Percentiles rank a stretch among this genome's conserved stretches.
Conservation (phyloP, 2,797 vertebrate genomes). For the Molossus molossus region DNA sequence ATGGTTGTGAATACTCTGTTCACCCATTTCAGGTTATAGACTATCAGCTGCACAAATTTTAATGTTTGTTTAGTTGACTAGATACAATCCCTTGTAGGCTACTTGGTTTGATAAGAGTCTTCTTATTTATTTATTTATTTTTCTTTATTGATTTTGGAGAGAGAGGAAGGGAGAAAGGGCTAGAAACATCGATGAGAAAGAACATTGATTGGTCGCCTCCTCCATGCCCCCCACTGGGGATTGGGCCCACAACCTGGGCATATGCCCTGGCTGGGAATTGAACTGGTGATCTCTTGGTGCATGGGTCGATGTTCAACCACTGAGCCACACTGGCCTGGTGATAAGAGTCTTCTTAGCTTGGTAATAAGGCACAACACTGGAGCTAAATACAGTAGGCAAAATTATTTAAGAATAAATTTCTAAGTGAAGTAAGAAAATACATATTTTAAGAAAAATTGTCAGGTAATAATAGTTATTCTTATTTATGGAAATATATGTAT, state of each 20-base stretch:
- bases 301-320: too few relatives aligned
- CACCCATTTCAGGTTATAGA: background rate
- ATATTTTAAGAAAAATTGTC: constrained; percentile 19
- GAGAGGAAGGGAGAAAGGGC: too few relatives aligned
- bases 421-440: constrained; percentile 10
- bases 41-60: background rate
- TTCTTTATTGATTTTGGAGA: too few relatives aligned
- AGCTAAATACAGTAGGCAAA: constrained; percentile 1
- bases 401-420: constrained; percentile 20
- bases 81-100: background rate
- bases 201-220: too few relatives aligned
- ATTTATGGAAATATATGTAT: constrained; percentile 19
- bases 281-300: too few relatives aligned
- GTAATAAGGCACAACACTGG: background rate
- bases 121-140: background rate
- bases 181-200: too few relatives aligned
- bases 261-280: too few relatives aligned
- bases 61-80: background rate
- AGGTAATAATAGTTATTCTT: constrained; percentile 48
- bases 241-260: too few relatives aligned
- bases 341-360: background rate
- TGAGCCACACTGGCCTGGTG: too few relatives aligned
- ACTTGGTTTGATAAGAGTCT: background rate
- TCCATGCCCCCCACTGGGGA: too few relatives aligned
- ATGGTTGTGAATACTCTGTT: background rate